Evolutionary conservation across 2,797 vertebrate genomes (phyloP).

Genomic region (Lemur catta): DNA sequence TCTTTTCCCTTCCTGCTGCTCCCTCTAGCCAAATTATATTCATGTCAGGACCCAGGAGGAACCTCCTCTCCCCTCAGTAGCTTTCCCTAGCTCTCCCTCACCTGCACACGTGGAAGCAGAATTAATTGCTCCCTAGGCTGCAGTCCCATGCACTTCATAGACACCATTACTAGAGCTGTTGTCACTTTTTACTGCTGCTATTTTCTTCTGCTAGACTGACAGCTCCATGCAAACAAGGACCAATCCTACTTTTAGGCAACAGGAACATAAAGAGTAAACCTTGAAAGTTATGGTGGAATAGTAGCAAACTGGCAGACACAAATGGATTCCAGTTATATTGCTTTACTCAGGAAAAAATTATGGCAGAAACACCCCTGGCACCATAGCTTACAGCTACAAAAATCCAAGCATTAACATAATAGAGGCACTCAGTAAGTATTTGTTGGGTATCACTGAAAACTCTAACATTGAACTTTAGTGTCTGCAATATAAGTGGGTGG

Average conservation of each 20-base stretch:
- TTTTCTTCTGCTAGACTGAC: slow-evolving; percentile 10
- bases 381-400: not conserved
- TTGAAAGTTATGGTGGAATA: not conserved
- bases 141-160: not conserved
- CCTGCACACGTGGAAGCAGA: not conserved
- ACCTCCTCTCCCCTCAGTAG: not conserved
- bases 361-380: not conserved
- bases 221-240: slow-evolving; percentile 9
- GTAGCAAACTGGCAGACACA: not conserved
- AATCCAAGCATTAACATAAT: not conserved
- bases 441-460: not conserved
- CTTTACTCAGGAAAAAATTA: not conserved
- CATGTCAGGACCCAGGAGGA: not conserved
- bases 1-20: not conserved
- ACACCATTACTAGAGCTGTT: not conserved
- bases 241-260: not conserved
- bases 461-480: not conserved
- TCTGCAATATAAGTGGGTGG: not conserved
- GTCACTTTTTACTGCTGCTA: not conserved
- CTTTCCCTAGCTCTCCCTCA: not conserved
- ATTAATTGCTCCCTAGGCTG: not conserved
- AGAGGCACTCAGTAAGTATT: not conserved
- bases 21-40: not conserved
- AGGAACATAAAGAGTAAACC: not conserved
- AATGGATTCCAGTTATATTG: not conserved